phyloP scores from a whole-genome alignment of 2,888 invertebrate species.

The Eubasilissa splendida region DNA sequence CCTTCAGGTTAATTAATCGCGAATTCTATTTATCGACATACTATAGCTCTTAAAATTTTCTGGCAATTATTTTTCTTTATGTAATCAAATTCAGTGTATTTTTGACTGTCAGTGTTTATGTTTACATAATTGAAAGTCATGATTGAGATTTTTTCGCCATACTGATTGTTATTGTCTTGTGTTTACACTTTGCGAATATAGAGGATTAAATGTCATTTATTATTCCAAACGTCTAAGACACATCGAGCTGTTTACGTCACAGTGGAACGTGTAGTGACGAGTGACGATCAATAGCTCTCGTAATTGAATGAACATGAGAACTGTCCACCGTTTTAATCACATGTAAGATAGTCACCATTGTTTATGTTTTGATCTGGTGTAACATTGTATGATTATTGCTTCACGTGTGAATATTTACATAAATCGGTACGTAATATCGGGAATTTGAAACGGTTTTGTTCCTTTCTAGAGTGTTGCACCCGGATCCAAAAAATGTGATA shows the following conservation, averaged over 20 bases:
- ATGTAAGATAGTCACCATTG: slow-evolving; percentile 48
- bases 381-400: slow-evolving; percentile 44
- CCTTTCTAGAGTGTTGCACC: slow-evolving; percentile 14
- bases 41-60: slow-evolving; percentile 1
- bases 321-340: slow-evolving; percentile 36
- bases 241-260: slow-evolving; percentile 40
- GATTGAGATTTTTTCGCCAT: slow-evolving; percentile 46
- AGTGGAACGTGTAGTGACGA: slow-evolving; percentile 49
- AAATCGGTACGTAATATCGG: background rate
- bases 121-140: slow-evolving; percentile 47
- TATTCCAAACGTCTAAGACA: slow-evolving; percentile 36
- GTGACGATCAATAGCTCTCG: slow-evolving; percentile 48
- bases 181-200: slow-evolving; percentile 42
- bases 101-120: slow-evolving; percentile 12
- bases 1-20: slow-evolving; percentile 32
- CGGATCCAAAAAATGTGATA: slow-evolving; percentile 23
- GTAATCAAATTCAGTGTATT: background rate
- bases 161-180: slow-evolving; percentile 50
- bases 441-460: slow-evolving; percentile 16
- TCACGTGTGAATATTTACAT: slow-evolving; percentile 45
- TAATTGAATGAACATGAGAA: slow-evolving; percentile 39
- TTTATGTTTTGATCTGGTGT: slow-evolving; percentile 54
- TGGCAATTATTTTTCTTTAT: background rate
- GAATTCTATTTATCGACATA: slow-evolving; percentile 43
- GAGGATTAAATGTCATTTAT: slow-evolving; percentile 43